A percentile compares a stretch with the other conserved stretches of the same genome.
Conservation (phyloP, 2,888 invertebrate genomes). For the Sclerodermus sp. region DNA sequence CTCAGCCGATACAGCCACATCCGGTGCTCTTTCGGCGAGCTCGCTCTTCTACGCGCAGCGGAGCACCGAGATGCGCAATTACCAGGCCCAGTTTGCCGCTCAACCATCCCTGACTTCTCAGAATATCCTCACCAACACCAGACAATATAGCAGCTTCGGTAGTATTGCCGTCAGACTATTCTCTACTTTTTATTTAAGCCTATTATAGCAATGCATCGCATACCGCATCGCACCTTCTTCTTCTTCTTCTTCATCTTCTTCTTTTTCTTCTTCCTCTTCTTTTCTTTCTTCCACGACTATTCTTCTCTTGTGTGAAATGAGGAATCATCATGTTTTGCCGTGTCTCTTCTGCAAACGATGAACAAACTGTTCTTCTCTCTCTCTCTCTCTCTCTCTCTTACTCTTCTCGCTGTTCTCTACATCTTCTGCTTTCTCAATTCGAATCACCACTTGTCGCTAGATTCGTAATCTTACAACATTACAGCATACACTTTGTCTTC, state of each 20-base stretch:
- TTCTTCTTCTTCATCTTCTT: conserved; percentile 12
- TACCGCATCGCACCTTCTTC: conserved; percentile 11
- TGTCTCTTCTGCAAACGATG: too few species aligned
- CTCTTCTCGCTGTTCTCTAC: background rate
- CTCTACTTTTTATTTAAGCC: too few species aligned
- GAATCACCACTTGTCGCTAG: background rate
- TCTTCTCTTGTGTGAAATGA: conserved; percentile 1
- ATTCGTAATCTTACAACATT: background rate
- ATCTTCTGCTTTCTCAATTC: too few species aligned
- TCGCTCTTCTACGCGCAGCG: conserved; percentile 48
- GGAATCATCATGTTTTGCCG: too few species aligned
- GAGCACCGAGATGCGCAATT: conserved; percentile 53
- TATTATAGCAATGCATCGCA: conserved; percentile 5
- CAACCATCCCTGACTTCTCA: conserved; percentile 53
- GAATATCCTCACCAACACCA: conserved; percentile 65
- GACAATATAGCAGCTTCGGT: conserved; percentile 95
- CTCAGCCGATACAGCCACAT: conserved; percentile 42
- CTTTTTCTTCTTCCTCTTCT: conserved; percentile 5
- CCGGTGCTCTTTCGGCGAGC: conserved; percentile 9
- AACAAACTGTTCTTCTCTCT: conserved; percentile 2
- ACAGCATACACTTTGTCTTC: background rate
- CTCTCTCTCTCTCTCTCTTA: conserved; percentile 4
- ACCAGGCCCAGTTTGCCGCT: conserved; percentile 61
- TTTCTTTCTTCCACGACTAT: too few species aligned
- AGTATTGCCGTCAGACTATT: conserved; percentile 68